phyloP scores from a whole-genome alignment of 2,888 invertebrate genomes.

The Psococerastis gibbosa region DNA sequence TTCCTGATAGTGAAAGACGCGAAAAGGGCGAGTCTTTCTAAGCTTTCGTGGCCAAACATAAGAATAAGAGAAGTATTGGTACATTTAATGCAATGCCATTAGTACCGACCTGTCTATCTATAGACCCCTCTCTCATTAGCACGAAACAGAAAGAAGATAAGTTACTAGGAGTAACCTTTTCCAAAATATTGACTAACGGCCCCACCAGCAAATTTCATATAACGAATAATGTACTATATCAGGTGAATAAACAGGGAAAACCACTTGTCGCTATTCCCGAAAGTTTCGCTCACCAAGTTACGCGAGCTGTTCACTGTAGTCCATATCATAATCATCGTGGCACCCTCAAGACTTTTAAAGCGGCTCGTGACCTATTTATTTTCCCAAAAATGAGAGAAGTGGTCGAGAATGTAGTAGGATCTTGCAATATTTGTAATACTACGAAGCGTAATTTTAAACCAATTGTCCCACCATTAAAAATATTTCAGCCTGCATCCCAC shows the following conservation, averaged over 20 bases:
- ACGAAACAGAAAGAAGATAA: no score
- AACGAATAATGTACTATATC: background rate
- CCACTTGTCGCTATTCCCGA: background rate
- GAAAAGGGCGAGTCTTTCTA: background rate
- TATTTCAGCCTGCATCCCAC: background rate
- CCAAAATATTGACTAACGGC: no score
- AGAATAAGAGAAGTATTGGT: no score
- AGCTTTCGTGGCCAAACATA: background rate
- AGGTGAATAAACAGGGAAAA: background rate
- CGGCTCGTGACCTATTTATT: background rate
- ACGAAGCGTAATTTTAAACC: background rate
- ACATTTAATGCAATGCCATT: no score
- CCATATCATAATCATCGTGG: background rate
- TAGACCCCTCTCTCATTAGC: no score
- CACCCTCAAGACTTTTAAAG: background rate
- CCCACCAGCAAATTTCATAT: background rate
- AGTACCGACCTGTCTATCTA: no score
- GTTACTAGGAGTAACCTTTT: no score
- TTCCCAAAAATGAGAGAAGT: background rate
- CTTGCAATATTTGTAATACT: background rate
- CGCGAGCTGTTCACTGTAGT: background rate
- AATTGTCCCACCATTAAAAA: background rate
- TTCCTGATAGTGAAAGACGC: background rate
- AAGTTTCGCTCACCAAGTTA: background rate
- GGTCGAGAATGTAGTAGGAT: background rate